phyloP scores from a whole-genome alignment of 2,888 invertebrate genomes.

The Drosophila atripex region DNA sequence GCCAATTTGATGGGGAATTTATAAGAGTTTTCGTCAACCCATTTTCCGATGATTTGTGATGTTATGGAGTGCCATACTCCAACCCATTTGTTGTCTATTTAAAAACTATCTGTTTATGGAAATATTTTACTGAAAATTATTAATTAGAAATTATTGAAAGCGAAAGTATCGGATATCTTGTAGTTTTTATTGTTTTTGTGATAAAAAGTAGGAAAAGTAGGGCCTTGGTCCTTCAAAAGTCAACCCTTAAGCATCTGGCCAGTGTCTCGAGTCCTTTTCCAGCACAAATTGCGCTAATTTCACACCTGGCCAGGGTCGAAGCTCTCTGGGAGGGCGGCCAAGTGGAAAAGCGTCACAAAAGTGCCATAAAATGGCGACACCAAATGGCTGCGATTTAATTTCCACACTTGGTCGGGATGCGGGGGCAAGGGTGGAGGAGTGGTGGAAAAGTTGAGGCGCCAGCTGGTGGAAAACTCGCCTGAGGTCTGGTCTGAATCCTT shows the following conservation, averaged over 20 bases:
- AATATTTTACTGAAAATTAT: too few species aligned
- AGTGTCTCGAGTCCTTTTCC: conserved; percentile 12
- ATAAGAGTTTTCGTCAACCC: conserved; percentile 24
- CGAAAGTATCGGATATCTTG: background rate
- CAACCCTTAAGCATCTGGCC: background rate
- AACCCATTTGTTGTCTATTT: too few species aligned
- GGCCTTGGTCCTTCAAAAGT: background rate
- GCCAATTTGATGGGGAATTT: conserved; percentile 31
- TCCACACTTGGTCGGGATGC: conserved; percentile 10
- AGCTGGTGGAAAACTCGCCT: conserved; percentile 36
- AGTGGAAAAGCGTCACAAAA: conserved; percentile 55
- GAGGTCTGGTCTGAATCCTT: conserved; percentile 51
- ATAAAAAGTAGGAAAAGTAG: too few species aligned
- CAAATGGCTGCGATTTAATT: conserved; percentile 65
- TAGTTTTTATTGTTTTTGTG: too few species aligned
- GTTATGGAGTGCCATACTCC: background rate
- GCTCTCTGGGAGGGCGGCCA: conserved; percentile 30
- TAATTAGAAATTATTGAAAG: too few species aligned
- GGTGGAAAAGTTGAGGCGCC: conserved; percentile 30
- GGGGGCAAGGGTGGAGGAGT: background rate
- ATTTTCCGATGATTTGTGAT: conserved; percentile 18
- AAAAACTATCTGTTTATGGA: too few species aligned
- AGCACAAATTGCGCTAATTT: conserved; percentile 63
- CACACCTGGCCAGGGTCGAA: conserved; percentile 56
- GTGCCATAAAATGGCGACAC: conserved; percentile 66